Percentiles rank a stretch among this genome's conserved stretches.
Evolutionary conservation across 2,888 invertebrate species (phyloP).

Genomic region (Strigamia transsilvanica): DNA sequence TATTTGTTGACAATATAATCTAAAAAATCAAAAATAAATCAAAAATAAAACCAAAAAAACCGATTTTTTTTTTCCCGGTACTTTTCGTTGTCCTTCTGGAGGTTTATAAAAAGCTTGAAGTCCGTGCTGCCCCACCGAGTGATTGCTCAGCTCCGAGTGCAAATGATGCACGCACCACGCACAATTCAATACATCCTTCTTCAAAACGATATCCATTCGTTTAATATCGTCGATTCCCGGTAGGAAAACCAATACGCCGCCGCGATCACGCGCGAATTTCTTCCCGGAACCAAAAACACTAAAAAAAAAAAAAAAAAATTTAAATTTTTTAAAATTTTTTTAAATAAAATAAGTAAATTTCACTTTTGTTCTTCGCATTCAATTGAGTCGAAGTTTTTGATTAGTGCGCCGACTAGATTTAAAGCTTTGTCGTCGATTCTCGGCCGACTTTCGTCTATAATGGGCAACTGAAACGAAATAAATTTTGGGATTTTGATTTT

Average conservation of each 20-base stretch:
- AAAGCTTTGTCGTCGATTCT: slow-evolving; percentile 71
- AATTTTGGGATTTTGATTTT: not conserved
- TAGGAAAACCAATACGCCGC: slow-evolving; percentile 85
- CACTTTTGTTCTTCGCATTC: slow-evolving; percentile 66
- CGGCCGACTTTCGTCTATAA: slow-evolving; percentile 68
- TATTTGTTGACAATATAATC: slow-evolving; percentile 87
- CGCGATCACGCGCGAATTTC: slow-evolving; percentile 61
- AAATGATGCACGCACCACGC: slow-evolving; percentile 63
- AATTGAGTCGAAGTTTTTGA: slow-evolving; percentile 73
- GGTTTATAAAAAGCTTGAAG: slow-evolving; percentile 70
- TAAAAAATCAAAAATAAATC: slow-evolving; percentile 50
- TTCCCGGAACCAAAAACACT: not conserved
- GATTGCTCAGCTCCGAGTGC: slow-evolving; percentile 71
- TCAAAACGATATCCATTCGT: slow-evolving; percentile 58
- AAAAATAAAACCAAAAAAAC: too few species aligned
- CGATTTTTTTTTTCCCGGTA: slow-evolving; percentile 54
- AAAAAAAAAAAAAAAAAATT: not conserved
- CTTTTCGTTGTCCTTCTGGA: slow-evolving; percentile 74
- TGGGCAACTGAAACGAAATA: slow-evolving; percentile 64
- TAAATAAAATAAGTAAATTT: slow-evolving; percentile 48
- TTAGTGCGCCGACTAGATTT: slow-evolving; percentile 71
- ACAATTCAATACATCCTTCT: slow-evolving; percentile 50
- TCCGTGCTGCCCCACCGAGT: slow-evolving; percentile 76
- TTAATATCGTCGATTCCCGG: slow-evolving; percentile 82
- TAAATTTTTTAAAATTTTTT: too few species aligned